Evolutionary conservation across 2,797 vertebrate species (phyloP).

Genomic region (Gallinago solitaria): DNA sequence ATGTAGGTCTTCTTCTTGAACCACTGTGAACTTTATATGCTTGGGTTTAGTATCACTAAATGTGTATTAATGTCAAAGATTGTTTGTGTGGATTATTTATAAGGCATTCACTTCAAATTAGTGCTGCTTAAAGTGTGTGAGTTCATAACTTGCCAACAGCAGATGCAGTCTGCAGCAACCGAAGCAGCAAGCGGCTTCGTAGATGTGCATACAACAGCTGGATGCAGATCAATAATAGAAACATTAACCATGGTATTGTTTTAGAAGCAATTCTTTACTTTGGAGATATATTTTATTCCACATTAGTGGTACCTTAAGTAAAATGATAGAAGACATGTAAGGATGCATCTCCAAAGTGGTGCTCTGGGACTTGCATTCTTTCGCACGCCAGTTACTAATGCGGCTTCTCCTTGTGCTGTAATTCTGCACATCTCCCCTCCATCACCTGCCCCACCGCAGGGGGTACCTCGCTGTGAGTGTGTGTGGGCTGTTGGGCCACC

Average conservation of each 20-base stretch:
- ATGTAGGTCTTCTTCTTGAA: slow-evolving; percentile 49
- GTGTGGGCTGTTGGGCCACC: not conserved
- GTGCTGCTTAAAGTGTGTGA: slow-evolving; percentile 50
- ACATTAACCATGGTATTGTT: slow-evolving; percentile 40
- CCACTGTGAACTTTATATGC: slow-evolving; percentile 43
- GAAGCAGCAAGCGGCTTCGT: not conserved
- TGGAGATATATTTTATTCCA: slow-evolving; percentile 51
- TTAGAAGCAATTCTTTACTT: slow-evolving; percentile 46
- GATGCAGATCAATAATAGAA: slow-evolving; percentile 46
- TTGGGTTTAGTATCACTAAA: slow-evolving; percentile 66
- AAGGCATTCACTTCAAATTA: slow-evolving; percentile 72
- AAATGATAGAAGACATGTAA: slow-evolving; percentile 43
- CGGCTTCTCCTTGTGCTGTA: not conserved
- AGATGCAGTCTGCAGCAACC: slow-evolving; percentile 48
- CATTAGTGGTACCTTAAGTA: slow-evolving; percentile 42
- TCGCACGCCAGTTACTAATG: not conserved
- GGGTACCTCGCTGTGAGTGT: not conserved
- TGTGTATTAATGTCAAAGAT: slow-evolving; percentile 61
- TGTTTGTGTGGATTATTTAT: slow-evolving; percentile 72
- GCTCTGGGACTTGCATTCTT: not conserved
- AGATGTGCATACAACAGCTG: slow-evolving; percentile 37
- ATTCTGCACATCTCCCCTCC: not conserved
- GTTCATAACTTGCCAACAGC: slow-evolving; percentile 57
- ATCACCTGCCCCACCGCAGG: rapidly evolving
- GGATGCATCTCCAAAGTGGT: slow-evolving; percentile 19